These are phyloP conservation scores for Lipophrys pholis DNA, from an alignment of 2,113 vertebrate species.

Conservation along the genomic window DNA sequence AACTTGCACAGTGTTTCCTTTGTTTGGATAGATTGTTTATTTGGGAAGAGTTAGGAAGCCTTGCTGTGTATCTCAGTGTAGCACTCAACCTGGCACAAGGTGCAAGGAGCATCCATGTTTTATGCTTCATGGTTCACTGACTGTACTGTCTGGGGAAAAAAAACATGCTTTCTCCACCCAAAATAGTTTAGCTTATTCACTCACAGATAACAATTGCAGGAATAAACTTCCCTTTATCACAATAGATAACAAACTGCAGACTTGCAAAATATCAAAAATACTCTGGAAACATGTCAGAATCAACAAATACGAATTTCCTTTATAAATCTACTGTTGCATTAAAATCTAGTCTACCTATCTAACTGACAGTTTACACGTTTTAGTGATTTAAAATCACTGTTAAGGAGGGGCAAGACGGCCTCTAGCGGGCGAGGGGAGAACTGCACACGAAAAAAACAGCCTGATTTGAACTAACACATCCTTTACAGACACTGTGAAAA, in stretches of 20 bases:
- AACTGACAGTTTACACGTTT: conserved; percentile 3
- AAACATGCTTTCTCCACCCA: conserved; percentile 50
- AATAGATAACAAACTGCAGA: conserved; percentile 22
- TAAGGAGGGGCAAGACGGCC: conserved; percentile 43
- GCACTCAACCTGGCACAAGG: conserved; percentile 64
- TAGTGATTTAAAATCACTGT: conserved; percentile 9
- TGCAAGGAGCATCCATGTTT: conserved; percentile 72
- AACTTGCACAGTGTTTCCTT: conserved; percentile 74
- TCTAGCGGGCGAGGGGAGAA: conserved; percentile 46
- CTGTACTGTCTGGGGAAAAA: conserved; percentile 20
- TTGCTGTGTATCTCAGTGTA: conserved; percentile 54
- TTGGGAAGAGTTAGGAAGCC: conserved; percentile 70
- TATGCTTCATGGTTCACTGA: conserved; percentile 49
- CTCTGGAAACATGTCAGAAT: not conserved
- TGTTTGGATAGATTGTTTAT: conserved; percentile 82
- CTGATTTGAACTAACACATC: not conserved
- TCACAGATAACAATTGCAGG: conserved; percentile 49
- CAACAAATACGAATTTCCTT: not conserved
- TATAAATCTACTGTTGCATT: not conserved
- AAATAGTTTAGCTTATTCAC: conserved; percentile 54
- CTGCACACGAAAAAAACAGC: conserved; percentile 11
- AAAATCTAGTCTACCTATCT: conserved; percentile 9
- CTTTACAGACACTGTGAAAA: no score
- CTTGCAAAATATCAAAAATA: not conserved
- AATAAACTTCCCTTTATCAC: conserved; percentile 33